Conservation (phyloP, 2,888 invertebrate species). For the Yponomeuta plumbellus region DNA sequence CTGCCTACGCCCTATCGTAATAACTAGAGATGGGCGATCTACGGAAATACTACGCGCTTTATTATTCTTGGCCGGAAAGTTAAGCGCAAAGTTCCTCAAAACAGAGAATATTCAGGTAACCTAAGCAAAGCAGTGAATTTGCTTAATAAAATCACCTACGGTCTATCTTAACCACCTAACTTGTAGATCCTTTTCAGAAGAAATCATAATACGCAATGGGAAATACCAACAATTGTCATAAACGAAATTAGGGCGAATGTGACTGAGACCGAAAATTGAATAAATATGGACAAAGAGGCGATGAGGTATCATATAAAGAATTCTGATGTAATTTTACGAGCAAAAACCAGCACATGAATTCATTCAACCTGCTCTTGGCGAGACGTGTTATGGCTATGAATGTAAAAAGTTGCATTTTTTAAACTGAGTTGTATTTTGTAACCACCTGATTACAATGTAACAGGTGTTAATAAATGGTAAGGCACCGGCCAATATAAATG, state of each 20-base stretch:
- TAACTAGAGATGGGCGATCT: background rate
- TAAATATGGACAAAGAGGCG: background rate
- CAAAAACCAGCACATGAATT: background rate
- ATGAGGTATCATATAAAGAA: background rate
- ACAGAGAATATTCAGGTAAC: no score
- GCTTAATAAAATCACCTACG: no score
- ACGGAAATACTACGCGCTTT: no score
- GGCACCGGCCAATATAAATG: no score
- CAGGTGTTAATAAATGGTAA: no score
- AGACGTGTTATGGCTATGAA: background rate
- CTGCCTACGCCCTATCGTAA: background rate
- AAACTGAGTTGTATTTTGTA: background rate
- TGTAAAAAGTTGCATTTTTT: background rate
- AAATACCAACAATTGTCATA: background rate
- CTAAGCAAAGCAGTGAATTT: no score
- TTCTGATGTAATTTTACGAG: background rate
- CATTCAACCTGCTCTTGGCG: background rate
- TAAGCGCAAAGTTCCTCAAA: no score
- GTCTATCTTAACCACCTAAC: background rate
- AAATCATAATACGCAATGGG: background rate
- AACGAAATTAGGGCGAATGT: background rate
- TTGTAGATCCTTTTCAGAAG: background rate
- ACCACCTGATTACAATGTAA: background rate
- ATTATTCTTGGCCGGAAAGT: no score
- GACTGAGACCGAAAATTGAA: no score